Percentiles rank a stretch among this genome's conserved stretches.
Conservation (phyloP, 2,888 invertebrate species). For the Agriopis marginaria region DNA sequence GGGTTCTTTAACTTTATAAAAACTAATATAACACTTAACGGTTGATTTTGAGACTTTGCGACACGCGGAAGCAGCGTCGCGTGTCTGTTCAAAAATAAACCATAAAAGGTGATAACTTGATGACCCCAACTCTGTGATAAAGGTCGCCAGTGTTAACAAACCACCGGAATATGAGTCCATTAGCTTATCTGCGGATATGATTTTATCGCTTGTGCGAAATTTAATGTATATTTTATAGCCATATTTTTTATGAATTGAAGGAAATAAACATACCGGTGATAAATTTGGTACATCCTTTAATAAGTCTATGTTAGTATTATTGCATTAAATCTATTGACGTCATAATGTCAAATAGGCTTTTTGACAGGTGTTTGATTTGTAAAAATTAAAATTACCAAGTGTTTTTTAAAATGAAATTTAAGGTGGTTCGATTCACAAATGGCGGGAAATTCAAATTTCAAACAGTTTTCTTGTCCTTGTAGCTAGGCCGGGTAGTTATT, state of each 20-base stretch:
- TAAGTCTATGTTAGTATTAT: slow-evolving; percentile 1
- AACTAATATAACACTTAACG: too few species aligned
- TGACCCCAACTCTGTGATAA: slow-evolving; percentile 4
- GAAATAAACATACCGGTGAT: slow-evolving; percentile 20
- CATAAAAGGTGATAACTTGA: slow-evolving; percentile 5
- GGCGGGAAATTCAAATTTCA: too few species aligned
- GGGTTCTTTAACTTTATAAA: too few species aligned
- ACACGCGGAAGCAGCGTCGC: neutral
- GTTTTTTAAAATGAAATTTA: too few species aligned
- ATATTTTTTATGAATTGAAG: slow-evolving; percentile 13
- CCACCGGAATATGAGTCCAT: slow-evolving; percentile 16
- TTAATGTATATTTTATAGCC: slow-evolving; percentile 2
- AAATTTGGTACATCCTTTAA: slow-evolving; percentile 11
- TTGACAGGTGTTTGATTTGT: too few species aligned
- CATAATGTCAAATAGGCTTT: neutral
- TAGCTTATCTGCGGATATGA: slow-evolving; percentile 42
- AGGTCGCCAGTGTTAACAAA: slow-evolving; percentile 2
- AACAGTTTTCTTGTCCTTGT: too few species aligned
- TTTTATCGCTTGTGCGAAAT: slow-evolving; percentile 14
- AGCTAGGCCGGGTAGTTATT: too few species aligned
- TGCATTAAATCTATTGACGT: neutral
- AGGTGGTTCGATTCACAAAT: too few species aligned
- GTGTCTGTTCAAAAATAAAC: slow-evolving; percentile 3
- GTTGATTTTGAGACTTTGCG: neutral
- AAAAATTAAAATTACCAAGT: too few species aligned